These are phyloP conservation scores for Ciconia stormi DNA, from an alignment of 2,113 vertebrate species.

Conservation along the genomic window DNA sequence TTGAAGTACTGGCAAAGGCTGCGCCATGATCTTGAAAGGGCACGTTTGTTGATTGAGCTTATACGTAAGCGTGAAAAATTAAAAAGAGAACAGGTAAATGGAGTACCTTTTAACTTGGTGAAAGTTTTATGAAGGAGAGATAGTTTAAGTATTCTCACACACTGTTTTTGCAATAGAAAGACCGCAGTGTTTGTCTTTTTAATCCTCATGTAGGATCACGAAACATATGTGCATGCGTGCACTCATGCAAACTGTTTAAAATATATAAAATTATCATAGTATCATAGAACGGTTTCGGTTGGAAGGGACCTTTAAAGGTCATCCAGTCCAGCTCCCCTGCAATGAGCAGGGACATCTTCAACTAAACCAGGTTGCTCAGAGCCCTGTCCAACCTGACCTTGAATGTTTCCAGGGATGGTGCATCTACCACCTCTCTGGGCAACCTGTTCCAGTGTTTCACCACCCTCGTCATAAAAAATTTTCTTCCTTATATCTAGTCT, in stretches of 20 bases:
- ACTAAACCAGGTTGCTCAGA: neutral
- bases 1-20: conserved; percentile 95
- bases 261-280: neutral
- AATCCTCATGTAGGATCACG: neutral
- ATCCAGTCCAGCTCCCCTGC: neutral
- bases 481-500: neutral
- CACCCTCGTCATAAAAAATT: neutral
- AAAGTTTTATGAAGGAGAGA: neutral
- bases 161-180: neutral
- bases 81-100: conserved; percentile 92
- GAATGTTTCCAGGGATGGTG: neutral
- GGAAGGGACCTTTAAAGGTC: neutral
- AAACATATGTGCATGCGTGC: accelerated
- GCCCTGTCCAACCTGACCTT: accelerated
- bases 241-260: neutral
- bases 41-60: conserved; percentile 90
- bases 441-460: neutral
- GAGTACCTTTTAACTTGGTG: neutral
- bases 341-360: neutral
- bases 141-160: neutral
- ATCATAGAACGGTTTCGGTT: neutral
- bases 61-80: conserved; percentile 97
- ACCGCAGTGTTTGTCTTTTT: neutral
- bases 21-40: conserved; percentile 92
- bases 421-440: neutral